Conservation (phyloP, 2,888 invertebrate species). For the Xylophagus ater region DNA sequence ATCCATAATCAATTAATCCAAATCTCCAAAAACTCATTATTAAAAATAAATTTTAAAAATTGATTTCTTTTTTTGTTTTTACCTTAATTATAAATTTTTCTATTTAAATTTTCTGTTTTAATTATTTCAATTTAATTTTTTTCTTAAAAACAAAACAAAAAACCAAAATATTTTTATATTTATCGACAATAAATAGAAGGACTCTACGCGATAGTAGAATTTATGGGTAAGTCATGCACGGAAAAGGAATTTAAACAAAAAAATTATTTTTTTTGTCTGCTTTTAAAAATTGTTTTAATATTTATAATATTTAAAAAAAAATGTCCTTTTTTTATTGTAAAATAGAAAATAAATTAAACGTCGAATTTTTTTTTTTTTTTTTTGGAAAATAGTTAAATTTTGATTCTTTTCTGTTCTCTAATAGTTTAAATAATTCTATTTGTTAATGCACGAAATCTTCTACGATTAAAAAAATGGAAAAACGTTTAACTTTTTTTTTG, state of each 20-base stretch:
- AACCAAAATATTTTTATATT: no score
- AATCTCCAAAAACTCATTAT: neutral
- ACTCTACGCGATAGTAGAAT: slow-evolving; percentile 84
- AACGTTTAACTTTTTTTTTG: no score
- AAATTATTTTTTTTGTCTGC: neutral
- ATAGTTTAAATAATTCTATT: no score
- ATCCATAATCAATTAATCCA: no score
- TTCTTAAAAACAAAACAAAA: slow-evolving; percentile 16
- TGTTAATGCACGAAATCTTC: no score
- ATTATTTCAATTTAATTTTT: slow-evolving; percentile 17
- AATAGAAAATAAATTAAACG: slow-evolving; percentile 18
- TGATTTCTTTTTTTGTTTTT: slow-evolving; percentile 14
- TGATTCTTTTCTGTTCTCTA: no score
- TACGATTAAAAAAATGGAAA: no score
- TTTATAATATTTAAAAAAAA: slow-evolving; percentile 15
- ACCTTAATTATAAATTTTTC: slow-evolving; percentile 13
- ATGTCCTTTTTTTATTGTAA: slow-evolving; percentile 15
- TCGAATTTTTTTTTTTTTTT: no score
- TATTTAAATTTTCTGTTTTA: slow-evolving; percentile 16
- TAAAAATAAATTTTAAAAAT: slow-evolving; percentile 7
- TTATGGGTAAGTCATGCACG: slow-evolving; percentile 52
- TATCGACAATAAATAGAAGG: slow-evolving; percentile 67
- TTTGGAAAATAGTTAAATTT: no score
- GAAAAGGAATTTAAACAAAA: no score
- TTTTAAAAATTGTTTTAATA: slow-evolving; percentile 4